A percentile compares a stretch with the other conserved stretches of the same genome.
These are phyloP conservation scores for Lasioglossum oenotherae DNA, from an alignment of 2,888 invertebrate species.

Conservation along the genomic window DNA sequence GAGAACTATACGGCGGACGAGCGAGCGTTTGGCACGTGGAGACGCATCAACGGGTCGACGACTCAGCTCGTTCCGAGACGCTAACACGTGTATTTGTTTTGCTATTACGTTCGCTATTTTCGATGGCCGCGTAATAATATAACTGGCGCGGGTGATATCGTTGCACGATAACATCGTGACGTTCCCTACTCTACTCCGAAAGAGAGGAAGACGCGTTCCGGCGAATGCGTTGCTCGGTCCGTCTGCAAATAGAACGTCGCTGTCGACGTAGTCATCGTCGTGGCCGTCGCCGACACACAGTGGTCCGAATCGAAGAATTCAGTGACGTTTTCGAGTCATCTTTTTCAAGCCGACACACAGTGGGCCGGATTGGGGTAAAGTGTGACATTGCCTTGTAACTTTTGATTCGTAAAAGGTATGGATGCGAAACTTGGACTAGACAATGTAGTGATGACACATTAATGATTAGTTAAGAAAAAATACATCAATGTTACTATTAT, in stretches of 20 bases:
- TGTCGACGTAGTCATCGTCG: background rate
- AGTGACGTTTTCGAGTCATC: background rate
- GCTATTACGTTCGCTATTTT: constrained; percentile 12
- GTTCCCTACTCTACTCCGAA: background rate
- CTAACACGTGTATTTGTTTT: constrained; percentile 33
- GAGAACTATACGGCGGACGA: constrained; percentile 6
- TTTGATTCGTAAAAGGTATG: no score
- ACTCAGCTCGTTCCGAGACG: constrained; percentile 11
- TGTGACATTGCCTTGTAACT: no score
- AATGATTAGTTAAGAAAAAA: no score
- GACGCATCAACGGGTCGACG: constrained; percentile 30
- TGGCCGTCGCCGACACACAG: background rate
- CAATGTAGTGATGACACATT: no score
- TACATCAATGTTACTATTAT: no score
- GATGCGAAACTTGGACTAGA: no score
- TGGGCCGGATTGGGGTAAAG: no score
- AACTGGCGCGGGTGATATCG: background rate
- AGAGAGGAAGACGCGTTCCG: background rate
- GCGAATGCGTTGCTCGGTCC: background rate
- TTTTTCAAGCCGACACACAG: no score
- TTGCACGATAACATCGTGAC: background rate
- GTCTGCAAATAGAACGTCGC: background rate
- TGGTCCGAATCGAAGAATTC: background rate
- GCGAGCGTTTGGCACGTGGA: constrained; percentile 45
- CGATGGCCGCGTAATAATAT: constrained; percentile 10